phyloP scores from a whole-genome alignment of 1,140 invertebrate species.

The Seison nebaliae region DNA sequence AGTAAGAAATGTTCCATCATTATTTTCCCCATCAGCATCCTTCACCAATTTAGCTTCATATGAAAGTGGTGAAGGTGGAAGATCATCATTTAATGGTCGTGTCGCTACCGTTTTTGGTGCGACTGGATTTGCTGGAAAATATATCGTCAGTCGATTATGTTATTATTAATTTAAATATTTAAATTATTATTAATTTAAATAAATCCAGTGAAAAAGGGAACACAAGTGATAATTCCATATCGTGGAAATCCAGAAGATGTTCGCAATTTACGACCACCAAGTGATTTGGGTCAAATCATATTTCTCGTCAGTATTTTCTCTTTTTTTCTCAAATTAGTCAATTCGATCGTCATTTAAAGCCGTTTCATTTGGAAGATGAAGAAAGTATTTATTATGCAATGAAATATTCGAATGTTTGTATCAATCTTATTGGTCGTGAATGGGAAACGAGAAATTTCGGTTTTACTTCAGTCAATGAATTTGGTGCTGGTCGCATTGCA shows the following conservation, averaged over 20 bases:
- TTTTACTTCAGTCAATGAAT: slow-evolving; percentile 18
- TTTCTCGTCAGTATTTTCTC: slow-evolving; percentile 31
- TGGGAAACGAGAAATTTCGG: slow-evolving; percentile 47
- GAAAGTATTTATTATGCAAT: slow-evolving; percentile 56
- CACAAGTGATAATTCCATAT: slow-evolving; percentile 64
- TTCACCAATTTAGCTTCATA: background rate
- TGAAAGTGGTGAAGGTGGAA: slow-evolving; percentile 27
- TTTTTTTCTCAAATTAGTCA: background rate
- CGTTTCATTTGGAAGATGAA: slow-evolving; percentile 56
- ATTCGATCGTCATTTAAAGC: slow-evolving; percentile 33
- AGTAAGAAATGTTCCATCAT: too few relatives aligned
- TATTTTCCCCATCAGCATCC: too few relatives aligned
- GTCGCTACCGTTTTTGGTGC: slow-evolving; percentile 87
- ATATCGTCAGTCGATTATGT: slow-evolving; percentile 59
- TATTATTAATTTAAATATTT: too few relatives aligned
- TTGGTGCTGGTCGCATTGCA: slow-evolving; percentile 26
- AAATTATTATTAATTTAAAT: background rate
- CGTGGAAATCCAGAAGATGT: slow-evolving; percentile 54
- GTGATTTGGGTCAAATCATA: slow-evolving; percentile 80
- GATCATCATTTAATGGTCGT: slow-evolving; percentile 76
- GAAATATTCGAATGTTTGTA: slow-evolving; percentile 81
- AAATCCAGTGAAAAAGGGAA: slow-evolving; percentile 19
- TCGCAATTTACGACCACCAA: slow-evolving; percentile 46
- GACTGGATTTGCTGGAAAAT: slow-evolving; percentile 55
- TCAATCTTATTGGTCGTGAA: slow-evolving; percentile 70